Evolutionary conservation across 2,113 vertebrate species (phyloP).

Genomic region (Nicator chloris): DNA sequence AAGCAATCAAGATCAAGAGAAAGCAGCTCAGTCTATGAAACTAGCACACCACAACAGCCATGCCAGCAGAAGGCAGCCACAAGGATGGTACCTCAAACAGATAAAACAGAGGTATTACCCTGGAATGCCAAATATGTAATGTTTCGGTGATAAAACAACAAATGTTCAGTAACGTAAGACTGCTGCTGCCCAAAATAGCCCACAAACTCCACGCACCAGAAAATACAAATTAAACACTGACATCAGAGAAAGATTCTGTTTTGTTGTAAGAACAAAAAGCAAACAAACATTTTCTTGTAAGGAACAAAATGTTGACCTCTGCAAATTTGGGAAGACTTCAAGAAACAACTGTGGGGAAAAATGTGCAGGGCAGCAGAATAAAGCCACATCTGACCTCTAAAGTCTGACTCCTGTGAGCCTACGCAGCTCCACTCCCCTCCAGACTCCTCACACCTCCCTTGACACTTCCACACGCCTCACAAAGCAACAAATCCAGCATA

Average conservation of each 20-base stretch:
- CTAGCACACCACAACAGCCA: not conserved
- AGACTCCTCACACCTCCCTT: not conserved
- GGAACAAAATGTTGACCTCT: constrained; percentile 43
- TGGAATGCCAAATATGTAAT: constrained; percentile 33
- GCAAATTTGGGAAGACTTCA: constrained; percentile 40
- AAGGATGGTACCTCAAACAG: not conserved
- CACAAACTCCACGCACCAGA: not conserved
- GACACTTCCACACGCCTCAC: not conserved
- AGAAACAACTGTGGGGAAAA: constrained; percentile 32
- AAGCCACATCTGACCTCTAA: not conserved
- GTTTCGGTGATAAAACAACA: constrained; percentile 28
- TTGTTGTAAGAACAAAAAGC: constrained; percentile 15
- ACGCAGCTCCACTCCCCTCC: not conserved
- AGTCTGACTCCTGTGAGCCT: not conserved
- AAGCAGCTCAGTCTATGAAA: not conserved
- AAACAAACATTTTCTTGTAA: constrained; percentile 49
- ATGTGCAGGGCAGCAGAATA: constrained; percentile 52
- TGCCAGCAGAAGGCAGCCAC: not conserved
- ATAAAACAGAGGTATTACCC: not conserved
- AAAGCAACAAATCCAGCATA: not conserved
- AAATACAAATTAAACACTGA: constrained; percentile 19
- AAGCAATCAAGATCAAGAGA: not conserved
- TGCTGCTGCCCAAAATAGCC: constrained; percentile 15
- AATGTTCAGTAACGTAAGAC: not conserved
- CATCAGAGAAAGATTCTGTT: constrained; percentile 33